Evolutionary conservation across 1,140 invertebrate genomes (phyloP), one percentile per base, ranked within the genome.

Genomic region (Copidosoma floridanum): DNA sequence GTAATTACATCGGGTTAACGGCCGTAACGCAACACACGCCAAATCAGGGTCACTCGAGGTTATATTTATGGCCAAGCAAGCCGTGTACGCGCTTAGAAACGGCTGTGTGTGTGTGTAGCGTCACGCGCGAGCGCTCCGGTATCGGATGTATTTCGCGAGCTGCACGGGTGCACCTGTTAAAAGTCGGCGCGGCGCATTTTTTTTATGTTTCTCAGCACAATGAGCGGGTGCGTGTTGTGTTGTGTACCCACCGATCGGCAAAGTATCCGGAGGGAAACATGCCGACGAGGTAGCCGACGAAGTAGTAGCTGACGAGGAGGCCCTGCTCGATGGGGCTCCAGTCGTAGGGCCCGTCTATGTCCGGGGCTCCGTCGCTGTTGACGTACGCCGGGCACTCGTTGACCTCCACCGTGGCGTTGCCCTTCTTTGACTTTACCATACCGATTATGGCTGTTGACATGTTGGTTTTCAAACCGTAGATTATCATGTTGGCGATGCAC

Each of bases 401-500:
- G 2, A 26, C 11, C n/a, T 18, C 0, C 3, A 58, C 66, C 35
- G 0, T 29, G 3, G 3, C n/a, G 0, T 1, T n/a, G 0, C 8
- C 78, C 80, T 3, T 84, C 84, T 66, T 86, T 80, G 75, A n/a
- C 8, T 93, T 92, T 1, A 95, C 82, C 89, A 96, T 95, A 20
- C 90, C 91, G 5, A 95, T 89, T 73, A 94, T 89, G 1, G 90
- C 88, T 1, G 93, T 89, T 2, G 89, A 89, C 6, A 95, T 82
- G 74, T 95, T 95, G 18, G 93, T 91, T 70, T 95, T 92, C 58
- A 94, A 77, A 1, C 91, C 90, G 70, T 95, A 95, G 40, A 93
- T 85, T 57, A 95, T 89, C 75, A 77, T 76, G 54, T 79, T 80
- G 46, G 78, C 78, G n/a, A 80, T 72, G 71, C 77, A 80, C 26